Evolutionary conservation across 2,113 vertebrate species (phyloP).

Genomic region (Oceanodroma tethys): DNA sequence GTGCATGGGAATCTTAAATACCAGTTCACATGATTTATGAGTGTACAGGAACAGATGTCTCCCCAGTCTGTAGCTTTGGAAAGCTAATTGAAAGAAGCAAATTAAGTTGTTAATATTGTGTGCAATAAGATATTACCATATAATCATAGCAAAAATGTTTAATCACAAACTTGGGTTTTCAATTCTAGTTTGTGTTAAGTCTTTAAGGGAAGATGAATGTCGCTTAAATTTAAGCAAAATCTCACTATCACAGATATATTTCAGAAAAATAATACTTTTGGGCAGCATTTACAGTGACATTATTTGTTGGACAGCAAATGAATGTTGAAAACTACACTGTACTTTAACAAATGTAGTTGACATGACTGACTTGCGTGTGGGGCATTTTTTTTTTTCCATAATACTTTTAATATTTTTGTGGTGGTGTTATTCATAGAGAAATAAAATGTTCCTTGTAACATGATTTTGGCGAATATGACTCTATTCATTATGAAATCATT

Average conservation of each 20-base stretch:
- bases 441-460: not conserved
- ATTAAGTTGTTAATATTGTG: slow-evolving; percentile 35
- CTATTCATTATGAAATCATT: not conserved
- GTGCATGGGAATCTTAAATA: not conserved
- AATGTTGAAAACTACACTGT: not conserved
- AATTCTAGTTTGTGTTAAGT: not conserved
- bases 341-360: not conserved
- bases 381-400: not conserved
- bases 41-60: not conserved
- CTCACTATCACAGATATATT: not conserved
- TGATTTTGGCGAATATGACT: not conserved
- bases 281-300: not conserved
- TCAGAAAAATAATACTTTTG: not conserved
- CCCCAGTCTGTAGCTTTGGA: not conserved
- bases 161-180: not conserved
- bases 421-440: not conserved
- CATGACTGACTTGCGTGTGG: not conserved
- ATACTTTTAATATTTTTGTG: not conserved
- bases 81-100: slow-evolving; percentile 38
- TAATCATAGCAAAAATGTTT: slow-evolving; percentile 12
- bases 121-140: not conserved
- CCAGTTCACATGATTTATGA: not conserved
- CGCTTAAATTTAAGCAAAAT: not conserved
- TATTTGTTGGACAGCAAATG: not conserved
- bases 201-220: not conserved